phyloP scores from a whole-genome alignment of 2,113 vertebrate species.

The Marmota monax region DNA sequence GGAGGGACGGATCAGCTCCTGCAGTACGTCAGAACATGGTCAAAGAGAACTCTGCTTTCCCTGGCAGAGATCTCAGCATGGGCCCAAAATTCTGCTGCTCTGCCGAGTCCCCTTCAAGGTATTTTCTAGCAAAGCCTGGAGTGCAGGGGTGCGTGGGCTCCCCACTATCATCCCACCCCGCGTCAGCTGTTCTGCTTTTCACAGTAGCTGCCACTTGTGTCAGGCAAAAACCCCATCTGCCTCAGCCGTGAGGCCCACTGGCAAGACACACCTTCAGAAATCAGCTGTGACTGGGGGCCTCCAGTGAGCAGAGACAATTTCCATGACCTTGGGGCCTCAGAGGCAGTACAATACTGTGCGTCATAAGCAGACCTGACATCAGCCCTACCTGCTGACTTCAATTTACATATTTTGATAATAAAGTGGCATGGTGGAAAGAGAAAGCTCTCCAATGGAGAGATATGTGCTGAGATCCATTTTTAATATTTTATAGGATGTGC shows the following conservation, averaged over 20 bases:
- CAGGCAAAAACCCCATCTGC: not conserved
- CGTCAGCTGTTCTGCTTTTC: not conserved
- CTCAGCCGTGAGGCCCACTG: not conserved
- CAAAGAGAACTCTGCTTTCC: too few relatives aligned
- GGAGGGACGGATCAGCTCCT: not conserved
- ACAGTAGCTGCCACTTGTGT: not conserved
- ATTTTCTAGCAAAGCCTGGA: not conserved
- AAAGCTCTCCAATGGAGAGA: not conserved
- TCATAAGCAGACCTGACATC: not conserved
- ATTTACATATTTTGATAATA: not conserved
- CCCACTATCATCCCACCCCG: not conserved
- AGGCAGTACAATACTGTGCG: not conserved
- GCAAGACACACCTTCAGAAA: not conserved
- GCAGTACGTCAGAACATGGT: not conserved
- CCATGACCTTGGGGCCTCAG: not conserved
- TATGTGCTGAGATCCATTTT: not conserved
- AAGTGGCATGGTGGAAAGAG: not conserved
- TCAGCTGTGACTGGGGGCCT: not conserved
- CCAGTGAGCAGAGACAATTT: not conserved
- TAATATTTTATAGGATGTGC: not conserved
- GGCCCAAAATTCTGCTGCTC: too few relatives aligned
- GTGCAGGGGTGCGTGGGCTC: fast-evolving
- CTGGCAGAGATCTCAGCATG: too few relatives aligned
- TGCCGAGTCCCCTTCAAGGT: not conserved
- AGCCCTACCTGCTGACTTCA: not conserved